phyloP scores from a whole-genome alignment of 2,888 invertebrate species.

The Alloplasta piceator region DNA sequence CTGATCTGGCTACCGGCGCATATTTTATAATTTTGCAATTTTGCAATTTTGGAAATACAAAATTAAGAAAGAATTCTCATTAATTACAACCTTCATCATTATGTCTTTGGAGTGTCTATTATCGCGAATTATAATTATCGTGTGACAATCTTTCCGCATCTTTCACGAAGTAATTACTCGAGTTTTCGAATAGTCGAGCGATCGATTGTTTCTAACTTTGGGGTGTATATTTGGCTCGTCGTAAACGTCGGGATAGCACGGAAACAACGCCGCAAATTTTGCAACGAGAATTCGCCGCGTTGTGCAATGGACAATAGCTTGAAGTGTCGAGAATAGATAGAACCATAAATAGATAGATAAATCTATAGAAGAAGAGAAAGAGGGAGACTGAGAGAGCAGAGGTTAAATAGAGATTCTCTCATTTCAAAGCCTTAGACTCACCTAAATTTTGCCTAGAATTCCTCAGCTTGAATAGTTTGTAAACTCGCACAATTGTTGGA shows the following conservation, averaged over 20 bases:
- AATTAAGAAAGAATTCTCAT: no score
- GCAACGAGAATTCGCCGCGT: no score
- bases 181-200: constrained; percentile 29
- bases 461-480: constrained; percentile 39
- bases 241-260: constrained; percentile 5
- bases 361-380: background rate
- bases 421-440: constrained; percentile 29
- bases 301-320: constrained; percentile 39
- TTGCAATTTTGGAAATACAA: no score
- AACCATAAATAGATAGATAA: background rate
- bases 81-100: no score
- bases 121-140: background rate
- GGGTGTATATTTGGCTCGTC: background rate
- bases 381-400: background rate
- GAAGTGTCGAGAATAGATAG: constrained; percentile 21
- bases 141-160: background rate
- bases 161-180: constrained; percentile 13
- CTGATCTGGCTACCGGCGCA: no score
- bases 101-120: constrained; percentile 11
- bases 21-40: no score
- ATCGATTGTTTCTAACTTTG: background rate
- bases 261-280: constrained; percentile 42
- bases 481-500: constrained; percentile 32
- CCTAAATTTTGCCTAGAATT: constrained; percentile 52
- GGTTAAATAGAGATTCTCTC: constrained; percentile 29